Conservation (phyloP, 2,797 vertebrate species). For the Oryzias dopingdopingensis region DNA sequence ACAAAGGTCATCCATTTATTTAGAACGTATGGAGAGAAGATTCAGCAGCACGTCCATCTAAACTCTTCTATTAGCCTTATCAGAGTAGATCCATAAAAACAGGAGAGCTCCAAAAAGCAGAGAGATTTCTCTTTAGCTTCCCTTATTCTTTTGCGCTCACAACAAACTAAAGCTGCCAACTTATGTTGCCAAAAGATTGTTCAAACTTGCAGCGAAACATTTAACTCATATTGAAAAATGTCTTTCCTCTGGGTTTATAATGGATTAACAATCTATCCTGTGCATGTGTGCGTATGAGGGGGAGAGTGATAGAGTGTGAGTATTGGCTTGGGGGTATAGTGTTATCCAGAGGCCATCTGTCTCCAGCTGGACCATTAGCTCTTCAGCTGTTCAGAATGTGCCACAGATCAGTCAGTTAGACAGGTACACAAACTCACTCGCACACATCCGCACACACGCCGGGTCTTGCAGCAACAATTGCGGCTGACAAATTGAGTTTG, state of each 20-base stretch:
- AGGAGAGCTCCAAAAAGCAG: constrained; percentile 37
- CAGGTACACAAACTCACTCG: constrained; percentile 65
- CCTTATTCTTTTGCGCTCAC: constrained; percentile 23
- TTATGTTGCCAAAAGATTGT: constrained; percentile 61
- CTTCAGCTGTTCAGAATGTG: constrained; percentile 80
- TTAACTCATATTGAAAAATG: constrained; percentile 67
- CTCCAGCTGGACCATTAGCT: constrained; percentile 82
- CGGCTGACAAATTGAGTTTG: constrained; percentile 72
- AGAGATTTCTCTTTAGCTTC: constrained; percentile 21
- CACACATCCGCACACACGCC: constrained; percentile 24
- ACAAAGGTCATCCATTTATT: constrained; percentile 5
- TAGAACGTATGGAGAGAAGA: constrained; percentile 25
- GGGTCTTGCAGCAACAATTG: constrained; percentile 52
- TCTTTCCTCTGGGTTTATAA: constrained; percentile 65
- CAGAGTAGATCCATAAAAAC: constrained; percentile 23
- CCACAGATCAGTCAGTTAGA: constrained; percentile 77
- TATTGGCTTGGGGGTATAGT: constrained; percentile 77
- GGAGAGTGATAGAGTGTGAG: constrained; percentile 67
- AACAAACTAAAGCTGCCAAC: constrained; percentile 54
- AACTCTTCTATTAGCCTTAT: constrained; percentile 37
- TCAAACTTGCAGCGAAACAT: constrained; percentile 66
- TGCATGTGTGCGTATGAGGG: constrained; percentile 22
- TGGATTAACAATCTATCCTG: constrained; percentile 66
- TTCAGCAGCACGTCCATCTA: constrained; percentile 20
- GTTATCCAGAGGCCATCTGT: constrained; percentile 81